phyloP scores from a whole-genome alignment of 2,888 invertebrate species.

The Hedychridium roseum region DNA sequence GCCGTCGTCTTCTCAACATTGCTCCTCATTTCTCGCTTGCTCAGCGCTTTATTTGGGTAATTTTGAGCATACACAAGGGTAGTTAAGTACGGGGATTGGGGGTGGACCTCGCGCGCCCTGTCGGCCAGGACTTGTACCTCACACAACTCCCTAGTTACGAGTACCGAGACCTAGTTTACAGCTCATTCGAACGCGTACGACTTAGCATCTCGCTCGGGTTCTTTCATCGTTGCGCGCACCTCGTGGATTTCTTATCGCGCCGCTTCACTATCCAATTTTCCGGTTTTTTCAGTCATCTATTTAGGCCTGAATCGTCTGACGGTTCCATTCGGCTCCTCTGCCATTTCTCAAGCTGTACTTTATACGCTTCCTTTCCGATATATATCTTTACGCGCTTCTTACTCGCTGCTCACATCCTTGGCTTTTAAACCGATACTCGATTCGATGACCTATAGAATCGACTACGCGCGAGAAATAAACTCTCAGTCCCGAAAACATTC shows the following conservation, averaged over 20 bases:
- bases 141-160: slow-evolving; percentile 65
- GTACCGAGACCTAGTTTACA: slow-evolving; percentile 61
- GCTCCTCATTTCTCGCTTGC: slow-evolving; percentile 3
- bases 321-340: too few species aligned
- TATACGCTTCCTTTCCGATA: too few species aligned
- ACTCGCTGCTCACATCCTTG: too few species aligned
- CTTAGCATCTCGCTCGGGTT: slow-evolving; percentile 13
- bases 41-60: background rate
- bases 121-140: slow-evolving; percentile 64
- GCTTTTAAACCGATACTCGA: too few species aligned
- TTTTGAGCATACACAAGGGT: slow-evolving; percentile 42
- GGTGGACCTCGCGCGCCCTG: slow-evolving; percentile 63
- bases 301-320: too few species aligned
- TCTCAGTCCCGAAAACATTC: too few species aligned
- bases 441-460: too few species aligned
- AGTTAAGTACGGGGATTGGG: slow-evolving; percentile 62
- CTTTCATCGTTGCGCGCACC: slow-evolving; percentile 11
- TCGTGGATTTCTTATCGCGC: background rate
- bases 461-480: too few species aligned
- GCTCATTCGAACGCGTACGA: slow-evolving; percentile 28
- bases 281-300: too few species aligned
- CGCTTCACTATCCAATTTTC: too few species aligned
- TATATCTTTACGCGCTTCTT: too few species aligned
- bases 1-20: slow-evolving; percentile 16
- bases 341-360: too few species aligned